A percentile compares a stretch with the other conserved stretches of the same genome.
These are phyloP conservation scores for Spodoptera picta DNA, from an alignment of 2,888 invertebrate genomes.

Conservation along the genomic window DNA sequence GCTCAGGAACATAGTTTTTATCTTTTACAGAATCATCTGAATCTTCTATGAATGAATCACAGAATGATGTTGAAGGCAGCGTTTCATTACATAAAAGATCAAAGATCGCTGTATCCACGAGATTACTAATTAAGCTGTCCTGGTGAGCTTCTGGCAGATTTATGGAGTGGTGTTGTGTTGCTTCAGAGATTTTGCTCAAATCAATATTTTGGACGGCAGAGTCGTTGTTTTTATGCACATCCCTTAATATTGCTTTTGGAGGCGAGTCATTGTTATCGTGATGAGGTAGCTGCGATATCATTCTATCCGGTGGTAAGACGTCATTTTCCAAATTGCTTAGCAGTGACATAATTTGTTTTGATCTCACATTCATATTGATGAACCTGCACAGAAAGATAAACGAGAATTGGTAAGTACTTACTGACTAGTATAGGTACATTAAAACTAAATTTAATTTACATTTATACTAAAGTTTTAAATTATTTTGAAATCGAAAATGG, in stretches of 20 bases:
- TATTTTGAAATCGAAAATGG: slow-evolving; percentile 17
- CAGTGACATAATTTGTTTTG: slow-evolving; percentile 20
- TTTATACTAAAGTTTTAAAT: slow-evolving; percentile 19
- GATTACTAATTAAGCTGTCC: slow-evolving; percentile 17
- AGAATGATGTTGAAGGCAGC: slow-evolving; percentile 17
- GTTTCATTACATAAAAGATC: slow-evolving; percentile 23
- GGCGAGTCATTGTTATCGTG: slow-evolving; percentile 21
- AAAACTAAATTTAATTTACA: slow-evolving; percentile 19
- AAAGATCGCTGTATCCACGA: slow-evolving; percentile 19
- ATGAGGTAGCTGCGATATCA: slow-evolving; percentile 18
- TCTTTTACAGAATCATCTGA: slow-evolving; percentile 23
- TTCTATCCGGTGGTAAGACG: slow-evolving; percentile 24
- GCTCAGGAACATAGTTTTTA: slow-evolving; percentile 17
- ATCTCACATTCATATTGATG: slow-evolving; percentile 21
- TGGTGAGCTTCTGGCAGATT: slow-evolving; percentile 19
- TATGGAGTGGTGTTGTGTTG: slow-evolving; percentile 18
- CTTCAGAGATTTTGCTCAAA: slow-evolving; percentile 21
- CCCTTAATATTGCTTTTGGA: slow-evolving; percentile 20
- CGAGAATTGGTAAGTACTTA: slow-evolving; percentile 24
- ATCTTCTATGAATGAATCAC: slow-evolving; percentile 18
- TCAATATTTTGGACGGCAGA: slow-evolving; percentile 22
- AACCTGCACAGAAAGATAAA: slow-evolving; percentile 21
- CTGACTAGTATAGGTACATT: slow-evolving; percentile 16
- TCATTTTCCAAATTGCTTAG: slow-evolving; percentile 20
- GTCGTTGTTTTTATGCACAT: slow-evolving; percentile 17